Base-by-base conservation (phyloP, 2,888 invertebrate species). In the Chirona hameri region DNA sequence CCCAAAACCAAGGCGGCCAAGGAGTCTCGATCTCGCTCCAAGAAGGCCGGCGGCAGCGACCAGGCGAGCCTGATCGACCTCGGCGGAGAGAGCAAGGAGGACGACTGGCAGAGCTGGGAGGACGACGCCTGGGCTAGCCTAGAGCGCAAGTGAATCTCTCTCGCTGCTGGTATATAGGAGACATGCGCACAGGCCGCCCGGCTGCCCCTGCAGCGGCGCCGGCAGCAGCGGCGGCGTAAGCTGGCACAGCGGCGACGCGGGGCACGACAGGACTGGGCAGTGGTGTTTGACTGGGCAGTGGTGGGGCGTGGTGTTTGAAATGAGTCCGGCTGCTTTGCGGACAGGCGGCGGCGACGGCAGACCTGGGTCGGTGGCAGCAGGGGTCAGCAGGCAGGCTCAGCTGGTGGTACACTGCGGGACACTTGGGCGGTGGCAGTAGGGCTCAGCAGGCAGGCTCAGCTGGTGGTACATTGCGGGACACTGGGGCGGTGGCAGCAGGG, bases 61-160 rank as follows among this genome's bases (percentile, higher is more conserved):
- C 76, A 76, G 76, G 21, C 15, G 21, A 27, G 27, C 2, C 76
- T 76, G 39, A 76, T 76, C 76, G 76, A 76, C 39, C 76, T 76
- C 21, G 76, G 76, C 76, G 48, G 48, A 48, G 76, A 76, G 31
- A 18, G 18, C 76, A 76, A 76, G 76, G 76, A 76, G 76, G 76
- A 76, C 39, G 76, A 76, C 21, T 76, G 76, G 76, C 76, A 76
- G 76, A 76, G 76, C 39, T 76, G 76, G 76, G 76, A 76, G 76
- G 76, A 76, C 39, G 76, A 76, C 76, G 76, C 76, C 21, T 76
- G 76, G 76, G 76, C 76, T 39, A 76, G 76, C 24, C 76, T 76
- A 76, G 76, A 39, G 76, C 76, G 76, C 76, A 76, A 76, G 76
- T 27, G 72, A 76, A 76, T 39, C 69, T 69, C 69, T 2, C n/a